Percentiles rank a stretch among this genome's conserved stretches.
These are phyloP conservation scores for Tychaedon coryphoeus DNA, from an alignment of 2,113 vertebrate species.

Conservation along the genomic window DNA sequence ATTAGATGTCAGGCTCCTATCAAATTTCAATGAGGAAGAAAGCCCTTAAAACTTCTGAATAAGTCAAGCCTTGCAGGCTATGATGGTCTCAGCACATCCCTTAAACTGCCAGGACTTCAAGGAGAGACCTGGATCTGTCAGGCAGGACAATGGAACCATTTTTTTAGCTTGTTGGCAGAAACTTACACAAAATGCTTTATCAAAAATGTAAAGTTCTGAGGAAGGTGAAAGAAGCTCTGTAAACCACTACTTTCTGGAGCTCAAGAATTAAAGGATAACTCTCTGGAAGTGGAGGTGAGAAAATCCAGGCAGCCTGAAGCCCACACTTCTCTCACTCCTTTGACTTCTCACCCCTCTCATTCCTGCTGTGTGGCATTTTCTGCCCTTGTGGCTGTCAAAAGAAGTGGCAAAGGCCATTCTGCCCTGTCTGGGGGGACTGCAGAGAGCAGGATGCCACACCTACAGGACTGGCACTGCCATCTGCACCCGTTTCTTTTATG, in stretches of 20 bases:
- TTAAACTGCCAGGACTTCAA: neutral
- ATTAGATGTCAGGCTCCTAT: neutral
- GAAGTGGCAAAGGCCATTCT: neutral
- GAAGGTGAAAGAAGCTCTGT: neutral
- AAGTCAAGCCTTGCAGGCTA: neutral
- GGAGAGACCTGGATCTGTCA: neutral
- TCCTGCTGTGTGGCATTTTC: neutral
- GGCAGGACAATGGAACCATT: neutral
- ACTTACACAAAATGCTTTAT: neutral
- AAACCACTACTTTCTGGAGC: neutral
- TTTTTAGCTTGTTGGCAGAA: neutral
- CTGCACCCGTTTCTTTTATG: neutral
- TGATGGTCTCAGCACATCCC: neutral
- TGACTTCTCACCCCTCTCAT: neutral
- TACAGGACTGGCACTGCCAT: neutral
- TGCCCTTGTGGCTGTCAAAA: neutral
- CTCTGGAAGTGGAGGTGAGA: neutral
- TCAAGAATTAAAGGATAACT: neutral
- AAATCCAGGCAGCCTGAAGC: neutral
- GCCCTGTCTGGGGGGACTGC: neutral
- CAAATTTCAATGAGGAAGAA: neutral
- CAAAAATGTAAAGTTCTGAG: neutral
- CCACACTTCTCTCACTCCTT: neutral
- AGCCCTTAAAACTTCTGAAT: neutral
- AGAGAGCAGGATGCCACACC: neutral